Base-by-base conservation (phyloP, 2,113 vertebrate genomes). In the Oreochromis tanganicae region DNA sequence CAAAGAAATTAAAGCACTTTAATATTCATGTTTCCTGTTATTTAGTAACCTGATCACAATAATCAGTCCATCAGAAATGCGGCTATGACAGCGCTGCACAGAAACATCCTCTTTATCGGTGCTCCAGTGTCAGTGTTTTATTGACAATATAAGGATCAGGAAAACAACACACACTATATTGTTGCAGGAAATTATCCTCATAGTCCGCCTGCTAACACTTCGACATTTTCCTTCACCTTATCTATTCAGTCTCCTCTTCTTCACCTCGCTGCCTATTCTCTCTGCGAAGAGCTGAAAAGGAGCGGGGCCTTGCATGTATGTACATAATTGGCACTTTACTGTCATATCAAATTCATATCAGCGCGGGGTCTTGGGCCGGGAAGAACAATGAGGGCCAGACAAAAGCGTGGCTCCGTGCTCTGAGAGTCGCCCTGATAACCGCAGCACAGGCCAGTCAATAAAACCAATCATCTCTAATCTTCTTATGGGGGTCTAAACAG, bases 401-500 rank as follows among this genome's bases (percentile, higher is more conserved):
- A 94, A 96, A 92, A 94, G 95, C 90, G 82, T 79, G 87, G 87
- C 90, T 91, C 87, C 4, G 71, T 86, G 91, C 90, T 91, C 89
- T 24, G 81, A 94, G 87, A 93, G 91, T 84, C 78, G 82, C 91
- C 92, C 93, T 94, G 95, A 96, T 96, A 96, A 97, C 95, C 88
- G 90, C 93, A 90, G 92, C 91, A 90, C 50, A 88, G 94, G 90
- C 87, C 87, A 94, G 95, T 97, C 96, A 96, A 96, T 97, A 96
- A 96, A 97, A 95, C 93, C 96, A 96, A 96, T 96, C 95, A 96
- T 93, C 91, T 93, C 90, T 96, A 96, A 96, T 96, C 95, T 96
- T 93, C 94, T 94, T 96, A 93, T 87, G 89, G 87, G 88, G 90
- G 90, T 83, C 91, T 90, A 90, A 93, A 92, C 89, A 94, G 90